Base-by-base conservation (phyloP, 2,113 vertebrate genomes). In the Numida meleagris region DNA sequence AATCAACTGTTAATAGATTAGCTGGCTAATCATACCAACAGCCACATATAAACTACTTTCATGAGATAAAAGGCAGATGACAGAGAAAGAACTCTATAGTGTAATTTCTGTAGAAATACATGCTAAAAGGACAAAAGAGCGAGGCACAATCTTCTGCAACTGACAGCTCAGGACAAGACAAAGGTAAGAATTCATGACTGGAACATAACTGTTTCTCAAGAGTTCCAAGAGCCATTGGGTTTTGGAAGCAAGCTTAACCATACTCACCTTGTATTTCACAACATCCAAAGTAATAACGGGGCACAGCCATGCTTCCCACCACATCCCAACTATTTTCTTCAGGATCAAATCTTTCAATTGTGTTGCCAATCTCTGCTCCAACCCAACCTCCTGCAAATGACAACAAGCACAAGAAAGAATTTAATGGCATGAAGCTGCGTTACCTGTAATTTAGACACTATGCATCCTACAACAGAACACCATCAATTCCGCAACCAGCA, bases 311-410 rank as follows among this genome's bases (percentile, higher is more conserved):
- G 93, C 82, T 98, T 88, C 99, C 99, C 27, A 99, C 98, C 31
- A 99, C 96, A 97, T 99, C 99, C 99, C 99, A 99, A 63, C 98
- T 98, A 87, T 99, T 99, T 93, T 99, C 99, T 91, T 98, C 98
- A 6, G 99, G 99, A 97, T 99, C 99, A 66, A 98, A 99, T 84
- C 99, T 98, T 96, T 99, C 99, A 98, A 99, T 98, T 46, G 99
- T 99, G 55, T 98, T 99, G 33, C 99, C 99, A n/a, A 99, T 99
- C 97, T 99, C 99, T 34, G 99, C 98, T 89, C 99, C 99, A 74
- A 99, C 91, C 99, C 98, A 99, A 21, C 99, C 99, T 74, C 99
- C 99, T 99, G 75, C 57, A 97, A 97, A 29, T 62, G 88, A 96
- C 6, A 78, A 48, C 19, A 94, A 88, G 67, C 21, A 66, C 7